These are phyloP conservation scores for Muraenolepis orangiensis DNA, from an alignment of 2,797 vertebrate species.

Conservation along the genomic window DNA sequence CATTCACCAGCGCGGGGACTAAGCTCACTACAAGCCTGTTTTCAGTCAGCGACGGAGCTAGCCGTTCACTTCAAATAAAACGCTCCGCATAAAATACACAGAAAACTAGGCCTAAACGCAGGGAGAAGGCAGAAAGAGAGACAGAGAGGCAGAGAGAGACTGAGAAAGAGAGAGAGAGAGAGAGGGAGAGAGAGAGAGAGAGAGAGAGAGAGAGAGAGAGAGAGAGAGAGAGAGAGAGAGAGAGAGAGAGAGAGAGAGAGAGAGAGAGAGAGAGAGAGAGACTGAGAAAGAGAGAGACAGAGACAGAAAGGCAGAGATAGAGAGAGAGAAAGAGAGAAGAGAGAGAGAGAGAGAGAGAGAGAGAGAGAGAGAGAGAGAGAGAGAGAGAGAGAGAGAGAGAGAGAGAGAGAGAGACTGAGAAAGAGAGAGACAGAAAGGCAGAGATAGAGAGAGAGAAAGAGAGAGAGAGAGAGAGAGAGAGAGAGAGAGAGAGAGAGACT, in stretches of 20 bases:
- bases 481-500: too few species aligned
- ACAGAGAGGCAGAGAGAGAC: slow-evolving; percentile 51
- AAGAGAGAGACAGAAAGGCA: neutral
- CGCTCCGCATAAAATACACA: slow-evolving; percentile 57
- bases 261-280: too few species aligned
- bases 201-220: too few species aligned
- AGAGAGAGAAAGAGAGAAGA: slow-evolving; percentile 51
- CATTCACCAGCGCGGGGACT: slow-evolving; percentile 46
- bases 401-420: neutral
- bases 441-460: too few species aligned
- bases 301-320: slow-evolving; percentile 18
- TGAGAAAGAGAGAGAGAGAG: too few species aligned
- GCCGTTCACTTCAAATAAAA: slow-evolving; percentile 47
- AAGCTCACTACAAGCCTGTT: slow-evolving; percentile 49
- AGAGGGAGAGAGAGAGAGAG: too few species aligned
- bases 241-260: neutral
- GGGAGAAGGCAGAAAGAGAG: slow-evolving; percentile 34
- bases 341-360: neutral
- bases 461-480: too few species aligned
- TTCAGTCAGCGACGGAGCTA: slow-evolving; percentile 68
- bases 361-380: too few species aligned
- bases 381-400: too few species aligned
- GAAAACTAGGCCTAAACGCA: slow-evolving; percentile 49
- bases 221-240: neutral
- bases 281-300: slow-evolving; percentile 42